These are phyloP conservation scores for Tadarida brasiliensis DNA, from an alignment of 2,797 vertebrate genomes.

Conservation along the genomic window DNA sequence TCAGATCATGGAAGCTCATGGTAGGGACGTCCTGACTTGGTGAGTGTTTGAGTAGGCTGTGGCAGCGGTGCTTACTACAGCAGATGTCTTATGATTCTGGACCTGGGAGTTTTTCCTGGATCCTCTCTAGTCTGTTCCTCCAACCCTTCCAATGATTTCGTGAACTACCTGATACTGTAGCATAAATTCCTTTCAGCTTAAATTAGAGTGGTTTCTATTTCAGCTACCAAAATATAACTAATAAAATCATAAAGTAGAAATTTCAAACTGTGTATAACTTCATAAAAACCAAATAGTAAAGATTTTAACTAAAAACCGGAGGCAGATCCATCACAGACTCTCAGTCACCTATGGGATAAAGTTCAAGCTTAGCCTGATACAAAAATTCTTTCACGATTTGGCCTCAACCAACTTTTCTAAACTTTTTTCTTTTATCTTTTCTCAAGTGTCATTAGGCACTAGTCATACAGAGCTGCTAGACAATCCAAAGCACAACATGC, in stretches of 20 bases:
- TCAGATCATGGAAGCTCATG: neutral
- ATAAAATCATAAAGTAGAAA: neutral
- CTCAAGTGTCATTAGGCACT: neutral
- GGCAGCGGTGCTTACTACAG: neutral
- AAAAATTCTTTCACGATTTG: neutral
- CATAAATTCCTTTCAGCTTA: slow-evolving; percentile 14
- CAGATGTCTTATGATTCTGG: neutral
- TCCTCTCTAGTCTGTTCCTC: neutral
- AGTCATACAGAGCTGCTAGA: neutral
- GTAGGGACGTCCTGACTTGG: neutral
- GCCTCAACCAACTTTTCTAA: neutral
- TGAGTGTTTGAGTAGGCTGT: neutral
- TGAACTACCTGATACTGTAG: neutral
- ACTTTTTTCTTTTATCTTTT: neutral
- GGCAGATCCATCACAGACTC: neutral
- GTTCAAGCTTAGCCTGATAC: neutral
- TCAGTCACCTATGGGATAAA: neutral
- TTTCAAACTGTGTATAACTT: neutral
- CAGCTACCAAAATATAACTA: neutral
- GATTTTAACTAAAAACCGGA: neutral
- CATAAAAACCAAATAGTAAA: neutral
- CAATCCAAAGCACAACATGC: neutral
- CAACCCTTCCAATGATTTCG: neutral
- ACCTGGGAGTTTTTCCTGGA: neutral
- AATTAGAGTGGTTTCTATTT: slow-evolving; percentile 36